A percentile compares a stretch with the other conserved stretches of the same genome.
Conservation (phyloP, 2,797 vertebrate genomes). For the Vultur gryphus region DNA sequence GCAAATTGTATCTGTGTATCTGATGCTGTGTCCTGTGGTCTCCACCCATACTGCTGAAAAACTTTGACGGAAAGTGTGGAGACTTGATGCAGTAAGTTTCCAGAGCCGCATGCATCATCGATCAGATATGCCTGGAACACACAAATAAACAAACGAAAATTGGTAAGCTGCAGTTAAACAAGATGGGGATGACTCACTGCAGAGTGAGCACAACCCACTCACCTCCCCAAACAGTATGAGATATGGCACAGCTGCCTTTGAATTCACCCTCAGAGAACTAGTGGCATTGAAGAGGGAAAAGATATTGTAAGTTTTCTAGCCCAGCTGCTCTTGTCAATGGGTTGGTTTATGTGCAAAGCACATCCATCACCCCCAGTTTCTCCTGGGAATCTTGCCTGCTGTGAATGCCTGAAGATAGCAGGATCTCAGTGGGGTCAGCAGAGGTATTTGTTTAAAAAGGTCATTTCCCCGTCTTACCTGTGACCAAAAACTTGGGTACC, state of each 20-base stretch:
- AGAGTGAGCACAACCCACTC: not conserved
- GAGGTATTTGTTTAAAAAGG: not conserved
- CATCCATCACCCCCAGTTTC: not conserved
- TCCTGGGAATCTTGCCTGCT: not conserved
- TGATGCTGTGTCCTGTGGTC: not conserved
- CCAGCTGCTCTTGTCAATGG: not conserved
- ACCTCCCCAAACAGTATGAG: conserved; percentile 9
- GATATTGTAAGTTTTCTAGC: not conserved
- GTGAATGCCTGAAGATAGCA: not conserved
- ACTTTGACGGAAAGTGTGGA: not conserved
- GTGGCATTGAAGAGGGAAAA: not conserved
- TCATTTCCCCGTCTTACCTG: not conserved
- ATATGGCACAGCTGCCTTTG: conserved; percentile 4
- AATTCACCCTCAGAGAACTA: not conserved
- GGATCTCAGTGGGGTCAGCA: not conserved
- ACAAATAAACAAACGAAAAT: not conserved
- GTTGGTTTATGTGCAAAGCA: not conserved
- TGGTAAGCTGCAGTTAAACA: conserved; percentile 22
- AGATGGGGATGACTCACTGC: conserved; percentile 24
- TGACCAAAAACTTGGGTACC: not conserved
- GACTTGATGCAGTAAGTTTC: not conserved
- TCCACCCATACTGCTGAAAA: not conserved
- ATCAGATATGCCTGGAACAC: not conserved
- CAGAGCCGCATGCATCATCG: not conserved
- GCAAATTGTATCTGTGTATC: rapidly evolving